Percentiles rank a stretch among this genome's conserved stretches.
phyloP scores from a whole-genome alignment of 1,140 invertebrate species.

The Drosophila subobscura region DNA sequence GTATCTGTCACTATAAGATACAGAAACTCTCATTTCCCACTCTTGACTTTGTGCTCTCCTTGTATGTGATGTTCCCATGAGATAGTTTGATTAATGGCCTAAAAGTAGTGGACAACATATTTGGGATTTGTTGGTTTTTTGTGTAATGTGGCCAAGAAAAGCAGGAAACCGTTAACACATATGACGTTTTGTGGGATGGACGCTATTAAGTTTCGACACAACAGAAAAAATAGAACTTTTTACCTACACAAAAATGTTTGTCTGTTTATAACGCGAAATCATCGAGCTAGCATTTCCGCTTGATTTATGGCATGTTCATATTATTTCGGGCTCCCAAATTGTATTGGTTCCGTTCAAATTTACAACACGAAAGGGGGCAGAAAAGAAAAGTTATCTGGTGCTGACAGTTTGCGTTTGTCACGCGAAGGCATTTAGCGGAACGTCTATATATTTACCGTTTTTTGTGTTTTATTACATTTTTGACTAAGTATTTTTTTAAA shows the following conservation, averaged over 20 bases:
- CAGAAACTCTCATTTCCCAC: slow-evolving; percentile 39
- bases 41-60: slow-evolving; percentile 30
- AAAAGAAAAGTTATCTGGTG: slow-evolving; percentile 15
- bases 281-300: slow-evolving; percentile 72
- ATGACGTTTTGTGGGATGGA: slow-evolving; percentile 41
- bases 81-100: slow-evolving; percentile 80
- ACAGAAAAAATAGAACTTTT: slow-evolving; percentile 61
- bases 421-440: slow-evolving; percentile 68
- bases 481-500: slow-evolving; percentile 57
- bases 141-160: slow-evolving; percentile 39
- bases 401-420: slow-evolving; percentile 78
- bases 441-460: slow-evolving; percentile 22
- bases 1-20: slow-evolving; percentile 72
- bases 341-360: slow-evolving; percentile 78
- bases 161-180: slow-evolving; percentile 65
- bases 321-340: slow-evolving; percentile 48
- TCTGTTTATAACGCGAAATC: slow-evolving; percentile 80
- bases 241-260: slow-evolving; percentile 35
- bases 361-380: slow-evolving; percentile 6
- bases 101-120: slow-evolving; percentile 59
- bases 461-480: slow-evolving; percentile 62
- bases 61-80: slow-evolving; percentile 74
- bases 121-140: slow-evolving; percentile 54
- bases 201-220: slow-evolving; percentile 67
- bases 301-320: slow-evolving; percentile 71